Base-by-base conservation (phyloP, 2,113 vertebrate genomes). In the Rhea americana region DNA sequence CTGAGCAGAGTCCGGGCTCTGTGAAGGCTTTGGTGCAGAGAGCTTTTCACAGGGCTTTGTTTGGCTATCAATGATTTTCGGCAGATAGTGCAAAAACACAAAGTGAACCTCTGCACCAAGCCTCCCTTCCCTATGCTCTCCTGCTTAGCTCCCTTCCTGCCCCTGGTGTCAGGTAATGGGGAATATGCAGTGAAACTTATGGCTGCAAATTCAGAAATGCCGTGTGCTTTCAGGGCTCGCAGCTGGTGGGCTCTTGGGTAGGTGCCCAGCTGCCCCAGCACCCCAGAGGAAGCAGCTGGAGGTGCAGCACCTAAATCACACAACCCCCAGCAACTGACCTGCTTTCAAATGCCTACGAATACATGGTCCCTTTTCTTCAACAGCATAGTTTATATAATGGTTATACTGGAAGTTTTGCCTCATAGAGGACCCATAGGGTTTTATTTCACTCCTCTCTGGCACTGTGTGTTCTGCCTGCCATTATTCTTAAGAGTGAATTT, bases 251-350 rank as follows among this genome's bases (percentile, higher is more conserved):
- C 37, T 53, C 41, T 26, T 78, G 22, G 66, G 45, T 2, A 4
- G 12, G 13, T 19, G 39, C 13, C 35, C 58, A 30, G 43, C 50
- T 55, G 26, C 21, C 35, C 14, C 55, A 72, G 26, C 26, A 63
- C 6, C 8, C 51, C 26, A 4, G 6, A 17, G 24, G n/a, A 59
- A 11, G 50, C 51, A 41, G 50, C 35, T 71, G 62, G 66, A 25
- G 28, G 48, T 0, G 0, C 18, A 15, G 45, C n/a, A 11, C 30
- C 15, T 9, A 17, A 70, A 32, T 41, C 55, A 56, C 45, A 45
- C 22, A 67, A 63, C 50, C 30, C 17, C 37, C 66, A 65, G 20
- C 4, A 78, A 25, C 4, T 1, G 1, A 1, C 9, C 10, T 0
- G 4, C 67, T n/a, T 58, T 9, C 80, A 83, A 6, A 45, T 3